phyloP scores from a whole-genome alignment of 2,797 vertebrate genomes.

The Pogonophryne albipinna region DNA sequence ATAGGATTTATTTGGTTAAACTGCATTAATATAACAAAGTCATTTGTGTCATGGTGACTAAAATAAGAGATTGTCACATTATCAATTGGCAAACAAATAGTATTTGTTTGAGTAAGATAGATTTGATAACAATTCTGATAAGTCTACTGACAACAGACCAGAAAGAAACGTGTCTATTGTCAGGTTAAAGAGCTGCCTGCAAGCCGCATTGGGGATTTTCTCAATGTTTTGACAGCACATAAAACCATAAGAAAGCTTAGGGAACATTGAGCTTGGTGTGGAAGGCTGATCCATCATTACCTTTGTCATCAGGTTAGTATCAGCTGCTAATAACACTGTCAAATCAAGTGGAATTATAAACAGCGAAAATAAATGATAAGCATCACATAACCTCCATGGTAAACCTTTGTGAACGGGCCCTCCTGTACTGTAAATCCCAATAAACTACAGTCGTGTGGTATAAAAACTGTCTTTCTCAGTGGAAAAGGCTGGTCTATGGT shows the following conservation, averaged over 20 bases:
- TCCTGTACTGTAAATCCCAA: background rate
- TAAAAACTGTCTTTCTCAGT: constrained; percentile 18
- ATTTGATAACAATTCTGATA: too few relatives aligned
- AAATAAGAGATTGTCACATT: too few relatives aligned
- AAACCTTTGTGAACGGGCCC: background rate
- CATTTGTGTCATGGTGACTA: background rate
- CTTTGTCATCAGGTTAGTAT: background rate
- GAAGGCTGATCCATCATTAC: too few relatives aligned
- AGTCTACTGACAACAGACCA: too few relatives aligned
- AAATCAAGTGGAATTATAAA: background rate
- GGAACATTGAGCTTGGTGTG: too few relatives aligned
- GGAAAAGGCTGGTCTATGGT: constrained; percentile 13
- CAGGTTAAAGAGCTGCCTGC: too few relatives aligned
- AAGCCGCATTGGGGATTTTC: too few relatives aligned
- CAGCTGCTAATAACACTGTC: background rate
- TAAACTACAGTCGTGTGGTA: background rate
- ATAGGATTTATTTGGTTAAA: background rate
- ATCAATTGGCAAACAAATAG: too few relatives aligned
- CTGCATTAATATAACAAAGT: constrained; percentile 2
- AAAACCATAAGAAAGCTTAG: too few relatives aligned
- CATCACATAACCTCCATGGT: background rate
- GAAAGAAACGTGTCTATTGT: too few relatives aligned
- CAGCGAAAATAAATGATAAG: background rate
- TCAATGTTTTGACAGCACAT: too few relatives aligned
- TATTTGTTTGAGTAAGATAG: too few relatives aligned